Evolutionary conservation across 1,140 invertebrate species (phyloP).

Genomic region (Anoplophora glabripennis): DNA sequence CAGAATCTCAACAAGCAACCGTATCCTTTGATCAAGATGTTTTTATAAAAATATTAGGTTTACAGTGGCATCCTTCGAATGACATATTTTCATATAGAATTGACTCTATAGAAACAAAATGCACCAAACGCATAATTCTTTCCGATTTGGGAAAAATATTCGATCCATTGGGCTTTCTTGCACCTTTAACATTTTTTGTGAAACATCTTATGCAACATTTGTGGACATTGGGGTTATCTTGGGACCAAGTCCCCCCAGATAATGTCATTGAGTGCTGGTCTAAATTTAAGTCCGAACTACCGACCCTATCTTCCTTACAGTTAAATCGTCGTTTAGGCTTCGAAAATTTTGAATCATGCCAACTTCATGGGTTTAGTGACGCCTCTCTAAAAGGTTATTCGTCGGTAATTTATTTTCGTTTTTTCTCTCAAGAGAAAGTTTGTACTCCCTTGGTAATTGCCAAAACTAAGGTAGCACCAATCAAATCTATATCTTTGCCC

Average conservation of each 20-base stretch:
- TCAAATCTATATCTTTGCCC: slow-evolving; percentile 12
- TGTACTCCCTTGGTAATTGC: not conserved
- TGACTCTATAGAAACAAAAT: not conserved
- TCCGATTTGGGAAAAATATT: slow-evolving; percentile 34
- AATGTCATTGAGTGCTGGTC: no score
- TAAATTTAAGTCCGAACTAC: no score
- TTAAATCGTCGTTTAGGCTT: no score
- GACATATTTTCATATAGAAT: not conserved
- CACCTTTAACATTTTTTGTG: slow-evolving; percentile 43
- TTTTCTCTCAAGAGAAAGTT: no score
- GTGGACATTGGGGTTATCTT: slow-evolving; percentile 40
- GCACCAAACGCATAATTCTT: slow-evolving; percentile 9
- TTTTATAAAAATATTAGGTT: not conserved
- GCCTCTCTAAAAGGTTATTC: no score
- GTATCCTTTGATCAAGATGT: not conserved
- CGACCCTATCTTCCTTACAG: no score
- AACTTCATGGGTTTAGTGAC: no score
- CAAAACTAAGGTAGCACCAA: not conserved
- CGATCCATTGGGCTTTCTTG: slow-evolving; percentile 45
- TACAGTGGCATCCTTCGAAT: not conserved
- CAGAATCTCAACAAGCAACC: not conserved
- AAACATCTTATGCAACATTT: slow-evolving; percentile 51
- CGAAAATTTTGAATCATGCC: no score
- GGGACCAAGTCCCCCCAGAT: slow-evolving; percentile 42
- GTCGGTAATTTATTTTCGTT: no score